Conservation (phyloP, 2,888 invertebrate species). For the Papilio demoleus region DNA sequence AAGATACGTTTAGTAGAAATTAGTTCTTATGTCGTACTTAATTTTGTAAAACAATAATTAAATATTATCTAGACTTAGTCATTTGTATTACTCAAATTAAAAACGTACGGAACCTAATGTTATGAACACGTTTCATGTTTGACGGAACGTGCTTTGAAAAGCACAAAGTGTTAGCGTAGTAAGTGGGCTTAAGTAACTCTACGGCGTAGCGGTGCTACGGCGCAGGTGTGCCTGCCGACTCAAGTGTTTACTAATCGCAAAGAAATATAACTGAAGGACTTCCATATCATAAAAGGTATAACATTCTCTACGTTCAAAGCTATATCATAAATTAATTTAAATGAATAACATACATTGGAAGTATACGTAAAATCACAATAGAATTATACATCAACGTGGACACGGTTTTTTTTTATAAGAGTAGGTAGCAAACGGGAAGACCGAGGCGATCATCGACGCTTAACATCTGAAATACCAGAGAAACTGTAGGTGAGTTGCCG, state of each 20-base stretch:
- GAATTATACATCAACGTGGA: no score
- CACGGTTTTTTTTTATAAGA: no score
- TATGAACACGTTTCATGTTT: not conserved
- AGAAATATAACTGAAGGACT: slow-evolving; percentile 9
- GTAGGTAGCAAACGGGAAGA: no score
- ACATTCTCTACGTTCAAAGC: not conserved
- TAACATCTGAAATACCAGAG: no score
- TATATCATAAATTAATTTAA: not conserved
- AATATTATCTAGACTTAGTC: no score
- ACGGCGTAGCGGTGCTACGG: slow-evolving; percentile 38
- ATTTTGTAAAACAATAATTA: not conserved
- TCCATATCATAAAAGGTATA: not conserved
- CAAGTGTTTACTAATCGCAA: slow-evolving; percentile 25
- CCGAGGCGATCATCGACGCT: no score
- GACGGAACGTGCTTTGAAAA: slow-evolving; percentile 17
- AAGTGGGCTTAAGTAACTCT: slow-evolving; percentile 38
- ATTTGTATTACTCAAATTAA: not conserved
- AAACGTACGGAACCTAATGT: slow-evolving; percentile 23
- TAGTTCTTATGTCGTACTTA: no score
- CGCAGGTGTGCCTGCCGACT: slow-evolving; percentile 33
- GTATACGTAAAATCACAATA: no score
- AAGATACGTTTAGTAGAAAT: no score
- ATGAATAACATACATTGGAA: no score
- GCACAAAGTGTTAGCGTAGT: slow-evolving; percentile 30
- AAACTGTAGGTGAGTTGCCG: no score